Percentiles rank a stretch among this genome's conserved stretches.
Evolutionary conservation across 2,113 vertebrate species (phyloP).

Genomic region (Campylomormyrus tamandua): DNA sequence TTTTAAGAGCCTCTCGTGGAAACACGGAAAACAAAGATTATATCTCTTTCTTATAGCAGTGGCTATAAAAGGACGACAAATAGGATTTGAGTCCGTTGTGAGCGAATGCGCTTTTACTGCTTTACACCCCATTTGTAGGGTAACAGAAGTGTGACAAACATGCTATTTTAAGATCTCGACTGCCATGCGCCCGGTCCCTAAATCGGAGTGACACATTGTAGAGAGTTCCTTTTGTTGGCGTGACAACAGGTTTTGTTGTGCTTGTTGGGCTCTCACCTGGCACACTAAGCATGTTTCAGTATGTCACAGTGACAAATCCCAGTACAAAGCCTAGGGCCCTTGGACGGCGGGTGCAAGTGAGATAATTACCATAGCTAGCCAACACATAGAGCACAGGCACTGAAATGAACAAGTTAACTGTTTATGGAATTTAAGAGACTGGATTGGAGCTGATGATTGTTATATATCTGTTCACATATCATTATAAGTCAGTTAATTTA

Average conservation of each 20-base stretch:
- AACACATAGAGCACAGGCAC: background rate
- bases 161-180: background rate
- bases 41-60: background rate
- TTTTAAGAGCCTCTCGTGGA: background rate
- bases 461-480: background rate
- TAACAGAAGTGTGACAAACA: background rate
- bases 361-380: background rate
- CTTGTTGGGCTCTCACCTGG: background rate
- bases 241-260: background rate
- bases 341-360: background rate
- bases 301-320: background rate
- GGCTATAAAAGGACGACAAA: background rate
- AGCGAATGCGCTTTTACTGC: background rate
- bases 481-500: background rate
- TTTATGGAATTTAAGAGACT: background rate
- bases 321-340: background rate
- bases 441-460: background rate
- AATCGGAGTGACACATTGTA: background rate
- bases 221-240: background rate
- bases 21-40: slow-evolving; percentile 1
- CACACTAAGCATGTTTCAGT: background rate
- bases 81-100: background rate
- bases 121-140: background rate
- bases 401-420: background rate
- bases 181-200: background rate